Evolutionary conservation across 2,888 invertebrate species (phyloP).

Genomic region (Oligia strigilis): DNA sequence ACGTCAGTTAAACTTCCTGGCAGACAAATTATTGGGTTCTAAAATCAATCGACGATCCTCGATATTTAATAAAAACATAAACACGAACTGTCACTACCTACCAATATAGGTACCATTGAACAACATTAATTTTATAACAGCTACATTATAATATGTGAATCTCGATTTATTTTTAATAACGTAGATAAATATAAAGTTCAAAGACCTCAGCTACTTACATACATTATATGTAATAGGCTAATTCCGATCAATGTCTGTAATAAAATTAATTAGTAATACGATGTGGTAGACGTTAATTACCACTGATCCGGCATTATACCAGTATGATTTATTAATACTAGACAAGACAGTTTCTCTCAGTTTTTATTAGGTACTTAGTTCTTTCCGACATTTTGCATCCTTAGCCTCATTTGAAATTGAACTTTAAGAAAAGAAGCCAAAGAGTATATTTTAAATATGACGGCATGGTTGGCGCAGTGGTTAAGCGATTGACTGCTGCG

Average conservation of each 20-base stretch:
- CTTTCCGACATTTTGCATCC: background rate
- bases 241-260: conserved; percentile 14
- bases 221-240: conserved; percentile 7
- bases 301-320: conserved; percentile 22
- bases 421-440: background rate
- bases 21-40: background rate
- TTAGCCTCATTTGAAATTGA: background rate
- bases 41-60: background rate
- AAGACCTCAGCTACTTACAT: conserved; percentile 6
- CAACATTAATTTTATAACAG: background rate
- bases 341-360: background rate
- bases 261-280: conserved; percentile 16
- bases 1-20: background rate
- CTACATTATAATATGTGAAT: background rate
- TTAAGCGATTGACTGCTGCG: too few species aligned
- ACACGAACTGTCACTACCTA: background rate
- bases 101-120: background rate
- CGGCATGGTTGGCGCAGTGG: too few species aligned
- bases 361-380: conserved; percentile 3
- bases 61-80: background rate
- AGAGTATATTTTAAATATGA: background rate
- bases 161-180: conserved; percentile 1
- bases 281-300: conserved; percentile 23
- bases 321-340: conserved; percentile 12
- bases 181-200: conserved; percentile 12